phyloP scores from a whole-genome alignment of 1,140 invertebrate species.

The Nomia melanderi region DNA sequence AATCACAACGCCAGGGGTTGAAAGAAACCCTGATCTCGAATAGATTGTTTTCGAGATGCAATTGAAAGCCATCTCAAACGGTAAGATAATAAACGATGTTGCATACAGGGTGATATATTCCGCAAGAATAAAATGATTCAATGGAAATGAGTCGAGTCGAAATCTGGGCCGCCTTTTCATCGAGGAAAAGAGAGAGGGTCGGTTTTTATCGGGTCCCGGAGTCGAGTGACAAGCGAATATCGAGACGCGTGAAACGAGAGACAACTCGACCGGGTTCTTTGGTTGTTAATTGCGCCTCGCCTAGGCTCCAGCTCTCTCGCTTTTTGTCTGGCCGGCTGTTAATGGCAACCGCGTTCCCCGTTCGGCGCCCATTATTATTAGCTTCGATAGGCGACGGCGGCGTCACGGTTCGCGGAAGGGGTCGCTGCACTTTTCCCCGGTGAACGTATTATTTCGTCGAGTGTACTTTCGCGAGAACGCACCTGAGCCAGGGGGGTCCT shows the following conservation, averaged over 20 bases:
- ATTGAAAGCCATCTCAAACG: no score
- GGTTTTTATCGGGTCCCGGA: not conserved
- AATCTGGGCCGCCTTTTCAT: no score
- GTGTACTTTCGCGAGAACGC: conserved; percentile 23
- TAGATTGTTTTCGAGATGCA: no score
- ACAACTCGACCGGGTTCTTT: not conserved
- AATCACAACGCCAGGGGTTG: no score
- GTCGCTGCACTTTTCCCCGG: conserved; percentile 32
- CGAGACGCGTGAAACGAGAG: conserved; percentile 2
- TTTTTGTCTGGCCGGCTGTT: conserved; percentile 29
- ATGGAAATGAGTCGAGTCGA: no score
- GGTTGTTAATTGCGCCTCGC: conserved; percentile 23
- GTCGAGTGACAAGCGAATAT: conserved; percentile 27
- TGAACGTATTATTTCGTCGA: conserved; percentile 44
- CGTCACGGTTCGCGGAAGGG: conserved; percentile 13
- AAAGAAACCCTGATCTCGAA: no score
- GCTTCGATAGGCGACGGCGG: conserved; percentile 4
- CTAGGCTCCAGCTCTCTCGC: not conserved
- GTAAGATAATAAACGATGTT: no score
- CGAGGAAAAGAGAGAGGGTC: no score
- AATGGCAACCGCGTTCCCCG: conserved; percentile 20
- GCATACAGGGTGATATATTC: no score
- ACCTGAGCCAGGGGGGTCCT: conserved; percentile 22
- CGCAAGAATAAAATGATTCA: no score
- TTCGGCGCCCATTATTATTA: conserved; percentile 14